Percentiles rank a stretch among this genome's conserved stretches.
Conservation (phyloP, 2,888 invertebrate genomes). For the Geotrupes spiniger region DNA sequence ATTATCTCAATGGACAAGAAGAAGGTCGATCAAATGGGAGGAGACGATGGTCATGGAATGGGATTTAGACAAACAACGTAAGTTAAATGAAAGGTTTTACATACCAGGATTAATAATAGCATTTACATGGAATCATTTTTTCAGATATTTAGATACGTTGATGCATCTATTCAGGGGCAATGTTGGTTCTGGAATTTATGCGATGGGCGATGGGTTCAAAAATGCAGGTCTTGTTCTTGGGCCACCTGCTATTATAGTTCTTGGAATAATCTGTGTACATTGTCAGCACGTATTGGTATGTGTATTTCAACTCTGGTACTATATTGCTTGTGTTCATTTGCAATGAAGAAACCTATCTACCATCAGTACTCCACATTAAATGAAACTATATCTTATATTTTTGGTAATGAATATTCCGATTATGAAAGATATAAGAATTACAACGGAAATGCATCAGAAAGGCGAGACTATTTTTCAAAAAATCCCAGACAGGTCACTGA, state of each 20-base stretch:
- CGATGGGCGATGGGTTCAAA: conserved; percentile 92
- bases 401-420: no score
- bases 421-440: no score
- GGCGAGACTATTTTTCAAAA: no score
- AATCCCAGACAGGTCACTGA: no score
- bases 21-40: conserved; percentile 43
- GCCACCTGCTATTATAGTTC: conserved; percentile 69
- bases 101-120: no score
- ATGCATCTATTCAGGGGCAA: conserved; percentile 94
- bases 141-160: conserved; percentile 81
- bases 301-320: conserved; percentile 30
- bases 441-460: no score
- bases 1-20: conserved; percentile 43
- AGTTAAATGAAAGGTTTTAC: conserved; percentile 42
- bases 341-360: no score
- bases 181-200: conserved; percentile 93
- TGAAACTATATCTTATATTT: no score
- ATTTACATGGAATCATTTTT: no score
- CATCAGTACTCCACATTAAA: no score
- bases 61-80: conserved; percentile 67
- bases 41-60: conserved; percentile 42
- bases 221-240: conserved; percentile 88
- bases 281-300: conserved; percentile 88
- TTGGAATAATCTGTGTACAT: conserved; percentile 86
- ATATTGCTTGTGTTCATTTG: no score